These are phyloP conservation scores for Lichenostomus cassidix DNA, from an alignment of 2,113 vertebrate genomes.

Conservation along the genomic window DNA sequence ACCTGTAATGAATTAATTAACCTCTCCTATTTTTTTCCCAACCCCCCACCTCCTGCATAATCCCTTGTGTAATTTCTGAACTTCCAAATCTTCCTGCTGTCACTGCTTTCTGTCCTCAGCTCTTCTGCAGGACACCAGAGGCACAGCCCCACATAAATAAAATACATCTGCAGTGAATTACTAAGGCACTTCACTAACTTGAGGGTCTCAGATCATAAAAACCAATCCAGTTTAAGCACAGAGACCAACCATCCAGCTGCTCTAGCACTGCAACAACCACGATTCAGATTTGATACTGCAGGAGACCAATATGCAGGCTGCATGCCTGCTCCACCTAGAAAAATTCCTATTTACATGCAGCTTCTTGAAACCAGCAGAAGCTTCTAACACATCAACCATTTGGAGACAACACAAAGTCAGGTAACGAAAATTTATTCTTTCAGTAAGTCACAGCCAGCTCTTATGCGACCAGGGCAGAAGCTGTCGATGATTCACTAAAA, in stretches of 20 bases:
- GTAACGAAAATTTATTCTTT: conserved; percentile 81
- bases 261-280: background rate
- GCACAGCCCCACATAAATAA: background rate
- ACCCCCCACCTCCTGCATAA: background rate
- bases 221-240: background rate
- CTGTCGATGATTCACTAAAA: conserved; percentile 96
- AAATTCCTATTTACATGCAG: background rate
- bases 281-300: rapidly evolving
- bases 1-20: background rate
- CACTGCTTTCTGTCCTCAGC: background rate
- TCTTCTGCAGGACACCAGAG: background rate
- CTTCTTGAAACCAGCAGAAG: background rate
- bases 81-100: background rate
- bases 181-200: background rate
- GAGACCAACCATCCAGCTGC: background rate
- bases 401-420: background rate
- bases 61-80: background rate
- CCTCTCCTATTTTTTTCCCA: background rate
- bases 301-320: rapidly evolving
- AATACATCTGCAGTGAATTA: background rate
- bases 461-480: conserved; percentile 98
- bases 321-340: rapidly evolving
- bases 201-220: background rate
- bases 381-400: background rate
- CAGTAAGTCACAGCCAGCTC: conserved; percentile 53